Conservation (phyloP, 2,797 vertebrate genomes). For the Phylloscopus collybita region DNA sequence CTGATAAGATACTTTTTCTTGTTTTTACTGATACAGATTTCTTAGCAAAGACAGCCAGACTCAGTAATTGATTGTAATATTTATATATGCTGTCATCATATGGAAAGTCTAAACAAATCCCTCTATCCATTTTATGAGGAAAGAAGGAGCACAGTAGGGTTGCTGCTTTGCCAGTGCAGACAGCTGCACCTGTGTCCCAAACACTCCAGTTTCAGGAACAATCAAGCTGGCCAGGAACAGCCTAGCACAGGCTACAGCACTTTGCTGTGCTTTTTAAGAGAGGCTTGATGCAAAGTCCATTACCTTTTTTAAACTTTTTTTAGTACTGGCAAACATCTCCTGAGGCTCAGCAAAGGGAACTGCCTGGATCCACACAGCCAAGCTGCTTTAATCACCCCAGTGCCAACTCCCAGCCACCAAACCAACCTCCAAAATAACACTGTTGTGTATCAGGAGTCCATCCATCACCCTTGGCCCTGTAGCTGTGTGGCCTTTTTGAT, state of each 20-base stretch:
- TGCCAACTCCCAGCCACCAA: not conserved
- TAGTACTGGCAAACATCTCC: not conserved
- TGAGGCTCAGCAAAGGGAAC: not conserved
- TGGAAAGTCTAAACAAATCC: not conserved
- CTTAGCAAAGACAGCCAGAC: not conserved
- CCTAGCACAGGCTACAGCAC: not conserved
- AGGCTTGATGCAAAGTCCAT: not conserved
- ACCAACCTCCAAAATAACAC: not conserved
- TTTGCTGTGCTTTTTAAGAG: not conserved
- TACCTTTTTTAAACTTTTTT: not conserved
- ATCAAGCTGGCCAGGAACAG: not conserved
- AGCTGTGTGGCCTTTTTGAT: not conserved
- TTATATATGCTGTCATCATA: not conserved
- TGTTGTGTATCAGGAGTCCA: not conserved
- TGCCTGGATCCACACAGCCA: not conserved
- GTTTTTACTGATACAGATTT: not conserved
- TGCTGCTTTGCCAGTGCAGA: not conserved
- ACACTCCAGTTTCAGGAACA: not conserved
- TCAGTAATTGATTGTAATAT: not conserved
- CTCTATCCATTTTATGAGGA: not conserved
- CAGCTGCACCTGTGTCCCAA: not conserved
- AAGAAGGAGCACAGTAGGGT: not conserved
- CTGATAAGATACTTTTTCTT: not conserved
- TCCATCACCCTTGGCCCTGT: not conserved
- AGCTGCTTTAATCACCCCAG: not conserved